phyloP scores from a whole-genome alignment of 2,888 invertebrate species.

The Orchesella flavescens region DNA sequence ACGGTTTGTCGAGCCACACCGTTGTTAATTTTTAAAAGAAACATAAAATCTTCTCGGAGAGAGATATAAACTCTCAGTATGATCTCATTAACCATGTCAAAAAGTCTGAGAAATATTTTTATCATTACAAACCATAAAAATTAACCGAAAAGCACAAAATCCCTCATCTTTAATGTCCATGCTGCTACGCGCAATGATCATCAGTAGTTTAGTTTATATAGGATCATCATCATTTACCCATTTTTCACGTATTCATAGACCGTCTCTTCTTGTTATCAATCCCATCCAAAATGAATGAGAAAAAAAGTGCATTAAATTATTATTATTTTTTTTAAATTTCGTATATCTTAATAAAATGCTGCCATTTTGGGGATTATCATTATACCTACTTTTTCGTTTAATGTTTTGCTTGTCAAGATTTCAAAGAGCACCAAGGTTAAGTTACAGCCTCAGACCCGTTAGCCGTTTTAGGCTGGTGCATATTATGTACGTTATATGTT shows the following conservation, averaged over 20 bases:
- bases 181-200: too few species aligned
- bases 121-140: constrained; percentile 4
- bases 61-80: constrained; percentile 17
- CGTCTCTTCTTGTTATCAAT: background rate
- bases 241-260: constrained; percentile 31
- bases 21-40: constrained; percentile 35
- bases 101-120: constrained; percentile 9
- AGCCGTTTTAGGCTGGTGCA: constrained; percentile 38
- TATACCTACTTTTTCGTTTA: constrained; percentile 10
- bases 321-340: too few species aligned
- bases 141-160: background rate
- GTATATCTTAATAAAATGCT: too few species aligned
- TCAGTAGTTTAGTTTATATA: too few species aligned
- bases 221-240: constrained; percentile 13
- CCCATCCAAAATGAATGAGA: too few species aligned
- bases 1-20: constrained; percentile 46
- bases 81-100: constrained; percentile 53
- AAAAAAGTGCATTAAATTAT: too few species aligned
- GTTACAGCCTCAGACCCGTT: constrained; percentile 59
- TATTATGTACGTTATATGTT: background rate
- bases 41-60: background rate
- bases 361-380: too few species aligned
- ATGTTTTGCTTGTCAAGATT: constrained; percentile 9
- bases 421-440: constrained; percentile 48
- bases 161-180: constrained; percentile 49